Evolutionary conservation across 2,797 vertebrate genomes (phyloP).

Genomic region (Tarsius wallacei): DNA sequence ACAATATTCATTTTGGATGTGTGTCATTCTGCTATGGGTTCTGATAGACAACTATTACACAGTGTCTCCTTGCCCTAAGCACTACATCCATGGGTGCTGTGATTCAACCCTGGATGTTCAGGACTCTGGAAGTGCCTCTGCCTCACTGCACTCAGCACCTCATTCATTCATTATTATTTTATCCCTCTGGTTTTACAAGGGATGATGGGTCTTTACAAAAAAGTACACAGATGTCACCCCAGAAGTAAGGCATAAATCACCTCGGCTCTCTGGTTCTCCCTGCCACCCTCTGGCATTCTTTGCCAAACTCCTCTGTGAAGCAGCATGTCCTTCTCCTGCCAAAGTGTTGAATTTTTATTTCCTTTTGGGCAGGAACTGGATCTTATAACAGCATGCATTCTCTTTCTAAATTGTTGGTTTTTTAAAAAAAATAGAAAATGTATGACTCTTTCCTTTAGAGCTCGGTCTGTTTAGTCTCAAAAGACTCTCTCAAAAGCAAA

Average conservation of each 20-base stretch:
- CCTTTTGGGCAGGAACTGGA: conserved; percentile 6
- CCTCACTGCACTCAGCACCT: too few relatives aligned
- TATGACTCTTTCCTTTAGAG: conserved; percentile 12
- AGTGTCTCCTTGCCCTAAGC: too few relatives aligned
- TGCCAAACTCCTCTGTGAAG: neutral
- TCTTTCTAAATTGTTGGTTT: neutral
- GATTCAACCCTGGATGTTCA: neutral
- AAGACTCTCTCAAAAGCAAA: conserved; percentile 57
- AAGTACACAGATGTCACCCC: neutral
- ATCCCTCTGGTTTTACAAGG: neutral
- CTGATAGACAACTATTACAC: neutral
- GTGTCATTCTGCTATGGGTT: neutral
- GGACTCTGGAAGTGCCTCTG: neutral
- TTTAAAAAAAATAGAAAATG: neutral
- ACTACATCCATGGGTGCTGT: accelerated
- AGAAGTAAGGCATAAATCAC: neutral
- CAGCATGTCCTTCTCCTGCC: neutral
- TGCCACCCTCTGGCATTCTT: neutral
- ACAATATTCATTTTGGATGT: neutral
- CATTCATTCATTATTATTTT: neutral
- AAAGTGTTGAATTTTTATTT: conserved; percentile 51
- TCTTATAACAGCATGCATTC: neutral
- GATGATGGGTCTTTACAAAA: accelerated
- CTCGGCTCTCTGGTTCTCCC: neutral
- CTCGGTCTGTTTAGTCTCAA: conserved; percentile 34